Base-by-base conservation (phyloP, 1,140 invertebrate species). In the Trachymyrmex septentrionalis region DNA sequence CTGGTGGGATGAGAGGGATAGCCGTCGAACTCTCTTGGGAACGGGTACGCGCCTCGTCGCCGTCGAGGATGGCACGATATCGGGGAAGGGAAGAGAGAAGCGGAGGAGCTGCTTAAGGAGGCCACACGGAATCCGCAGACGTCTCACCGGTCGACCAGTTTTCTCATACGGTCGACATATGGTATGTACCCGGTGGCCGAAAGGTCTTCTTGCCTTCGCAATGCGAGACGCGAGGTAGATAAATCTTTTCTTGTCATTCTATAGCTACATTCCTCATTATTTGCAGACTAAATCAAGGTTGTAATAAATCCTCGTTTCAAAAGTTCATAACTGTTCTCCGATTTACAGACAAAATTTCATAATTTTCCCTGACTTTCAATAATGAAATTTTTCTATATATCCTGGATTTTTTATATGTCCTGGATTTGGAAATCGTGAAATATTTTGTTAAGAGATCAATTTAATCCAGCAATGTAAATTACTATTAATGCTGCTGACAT, bases 121-220 rank as follows among this genome's bases (percentile, higher is more conserved):
- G 91, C 90, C 89, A 88, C 89, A 88, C 92, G 87, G 90, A 91
- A 92, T 92, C 88, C 87, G 88, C 91, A 91, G 88, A 90, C 90
- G 85, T 87, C 85, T 91, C 88, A 88, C 86, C 90, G 80, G 90
- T 89, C 91, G 87, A 92, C 91, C 91, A 92, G 91, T 92, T 92
- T 92, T 92, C 92, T 92, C 92, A 92, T 92, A 92, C 92, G 90
- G 89, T 92, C 90, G 89, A 91, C 92, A 92, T 92, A 92, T 92
- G 92, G 92, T 87, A 90, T 90, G 76, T 92, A 92, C 91, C 80
- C 87, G 86, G 89, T 91, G 91, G 59, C 69, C 81, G 16, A 87
- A 88, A 92, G 63, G 71, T 90, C 63, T 81, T 27, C 57, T 69
- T 55, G 55, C n/a, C 38, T 44, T 61, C 44, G 63, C 63, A 21